Evolutionary conservation across 2,888 invertebrate species (phyloP), one percentile per base, ranked within the genome.

Genomic region (Drosophila infuscata): DNA sequence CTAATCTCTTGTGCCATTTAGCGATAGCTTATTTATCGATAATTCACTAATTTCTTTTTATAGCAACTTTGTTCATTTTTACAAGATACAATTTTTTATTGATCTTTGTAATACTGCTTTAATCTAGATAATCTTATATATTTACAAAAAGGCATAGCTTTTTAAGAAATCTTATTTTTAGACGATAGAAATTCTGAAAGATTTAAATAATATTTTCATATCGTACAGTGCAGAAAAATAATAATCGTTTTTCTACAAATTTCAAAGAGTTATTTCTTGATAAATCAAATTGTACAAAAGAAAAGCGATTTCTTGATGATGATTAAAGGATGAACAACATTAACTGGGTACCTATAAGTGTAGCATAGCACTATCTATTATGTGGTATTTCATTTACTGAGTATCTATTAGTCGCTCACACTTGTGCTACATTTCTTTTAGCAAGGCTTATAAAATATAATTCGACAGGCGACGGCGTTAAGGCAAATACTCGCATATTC

Each of bases 401-500:
- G 72, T 70, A 76, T 59, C 70, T 69, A 9, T 9, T 20, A 46
- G 62, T 67, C 68, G 20, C 11, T 4, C 4, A 12, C 17, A n/a
- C 0, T 7, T 15, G 3, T 8, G 17, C 30, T 35, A 53, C 36
- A 46, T 30, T 60, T 51, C 59, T n/a, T 48, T 48, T 49, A 53
- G 67, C 61, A 46, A 62, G 72, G 69, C 88, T 86, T 85, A 83
- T 88, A 86, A 86, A 84, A 83, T 83, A 82, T 88, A 86, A 88
- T 85, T 85, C 86, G 85, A 82, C 85, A 80, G 83, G 69, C 79
- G 74, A 80, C 74, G 70, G 72, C 59, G 72, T 78, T 82, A 79
- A 83, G 77, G 75, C 73, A 85, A 84, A 84, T 88, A 73, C 68
- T 62, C 76, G 63, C 61, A 72, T 76, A 72, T 79, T 70, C 70